These are phyloP conservation scores for Acomys russatus DNA, from an alignment of 2,797 vertebrate genomes.

Conservation along the genomic window DNA sequence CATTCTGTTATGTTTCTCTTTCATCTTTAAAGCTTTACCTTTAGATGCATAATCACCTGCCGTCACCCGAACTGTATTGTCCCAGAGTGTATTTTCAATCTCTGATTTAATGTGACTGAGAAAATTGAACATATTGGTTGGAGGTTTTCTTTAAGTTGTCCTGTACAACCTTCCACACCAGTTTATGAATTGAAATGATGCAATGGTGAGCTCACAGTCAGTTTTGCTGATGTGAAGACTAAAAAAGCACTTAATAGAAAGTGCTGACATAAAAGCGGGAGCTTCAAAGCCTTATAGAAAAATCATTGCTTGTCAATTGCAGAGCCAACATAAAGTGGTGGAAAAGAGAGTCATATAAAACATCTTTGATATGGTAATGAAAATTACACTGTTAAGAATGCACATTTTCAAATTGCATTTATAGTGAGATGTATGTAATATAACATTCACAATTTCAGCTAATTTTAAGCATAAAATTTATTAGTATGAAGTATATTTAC, in stretches of 20 bases:
- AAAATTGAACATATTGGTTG: background rate
- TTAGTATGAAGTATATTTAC: background rate
- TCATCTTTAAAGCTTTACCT: background rate
- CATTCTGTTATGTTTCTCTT: background rate
- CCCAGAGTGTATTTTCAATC: constrained; percentile 15
- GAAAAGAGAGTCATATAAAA: constrained; percentile 7
- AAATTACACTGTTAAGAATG: constrained; percentile 41
- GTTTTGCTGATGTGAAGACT: constrained; percentile 62
- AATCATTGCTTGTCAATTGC: constrained; percentile 56
- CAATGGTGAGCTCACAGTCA: constrained; percentile 1
- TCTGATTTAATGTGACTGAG: constrained; percentile 27
- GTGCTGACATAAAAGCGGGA: constrained; percentile 27
- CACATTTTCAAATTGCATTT: constrained; percentile 24
- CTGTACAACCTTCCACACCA: constrained; percentile 14
- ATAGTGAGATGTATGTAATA: background rate
- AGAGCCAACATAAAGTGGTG: constrained; percentile 26
- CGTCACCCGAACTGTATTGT: constrained; percentile 29
- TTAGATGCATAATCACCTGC: background rate
- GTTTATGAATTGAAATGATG: constrained; percentile 10
- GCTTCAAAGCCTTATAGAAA: constrained; percentile 64
- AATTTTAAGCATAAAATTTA: background rate
- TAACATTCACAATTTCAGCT: background rate
- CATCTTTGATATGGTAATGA: constrained; percentile 29
- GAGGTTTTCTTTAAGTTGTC: background rate
- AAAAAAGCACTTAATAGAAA: constrained; percentile 71